Evolutionary conservation across 2,888 invertebrate genomes (phyloP), one percentile per base, ranked within the genome.

Genomic region (Leistus spinibarbis): DNA sequence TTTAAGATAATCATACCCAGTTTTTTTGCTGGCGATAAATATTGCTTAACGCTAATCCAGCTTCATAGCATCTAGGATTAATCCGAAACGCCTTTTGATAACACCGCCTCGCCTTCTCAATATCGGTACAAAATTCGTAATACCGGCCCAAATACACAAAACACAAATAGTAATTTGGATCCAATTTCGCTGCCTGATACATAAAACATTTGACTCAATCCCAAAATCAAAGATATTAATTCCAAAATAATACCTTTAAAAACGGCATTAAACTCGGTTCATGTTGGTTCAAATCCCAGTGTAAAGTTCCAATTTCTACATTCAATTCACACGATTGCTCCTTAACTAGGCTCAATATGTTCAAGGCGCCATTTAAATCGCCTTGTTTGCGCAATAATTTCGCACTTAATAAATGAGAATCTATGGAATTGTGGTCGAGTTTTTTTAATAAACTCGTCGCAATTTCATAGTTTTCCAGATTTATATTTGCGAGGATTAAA

Each of bases 61-160:
- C 92, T 79, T 90, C 88, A 40, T 89, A 88, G 76, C 91, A 91
- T 74, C 86, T 85, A 10, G 89, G 88, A 86, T 94, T 92, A 1
- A 97, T 87, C 81, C 90, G 91, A 78, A 93, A 89, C 57, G 95
- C 92, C 84, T 94, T 95, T 85, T 95, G 93, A 84, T 92, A 96
- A 85, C 96, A 97, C 82, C 93, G 92, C 78, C 90, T 90, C 0
- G 96, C 92, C 80, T 95, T 92, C 67, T 89, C 88, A n/a, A 90
- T 82, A 82, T 96, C 93, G 69, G 89, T 88, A 54, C 88, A 85
- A 66, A 88, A 83, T 76, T 88, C 86, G 84, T 96, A 96, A 83
- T 91, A 92, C 80, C 90, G 88, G 0, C 96, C 97, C 77, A 97
- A 87, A 83, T 91, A 90, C 40, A 92, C 85, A 83, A 95, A 95